phyloP scores from a whole-genome alignment of 2,888 invertebrate species.

The Rhabditoides inermis region DNA sequence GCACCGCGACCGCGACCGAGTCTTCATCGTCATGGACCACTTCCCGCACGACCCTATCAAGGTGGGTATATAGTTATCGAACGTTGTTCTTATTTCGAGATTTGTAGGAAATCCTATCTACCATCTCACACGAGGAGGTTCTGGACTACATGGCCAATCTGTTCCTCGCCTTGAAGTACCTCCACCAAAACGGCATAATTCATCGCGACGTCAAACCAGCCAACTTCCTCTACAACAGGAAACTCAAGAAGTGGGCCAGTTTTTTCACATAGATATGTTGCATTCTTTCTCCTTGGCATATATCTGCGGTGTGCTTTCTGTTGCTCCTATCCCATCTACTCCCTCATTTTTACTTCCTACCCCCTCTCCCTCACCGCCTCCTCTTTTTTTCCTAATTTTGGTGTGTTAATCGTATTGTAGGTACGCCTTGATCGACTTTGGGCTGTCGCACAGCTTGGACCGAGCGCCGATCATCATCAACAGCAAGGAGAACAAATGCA shows the following conservation, averaged over 20 bases:
- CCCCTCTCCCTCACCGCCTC: no score
- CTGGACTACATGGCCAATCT: slow-evolving; percentile 73
- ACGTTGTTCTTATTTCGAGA: slow-evolving; percentile 8
- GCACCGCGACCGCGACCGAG: slow-evolving; percentile 61
- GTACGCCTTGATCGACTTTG: slow-evolving; percentile 75
- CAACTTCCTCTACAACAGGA: slow-evolving; percentile 77
- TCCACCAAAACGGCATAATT: slow-evolving; percentile 75
- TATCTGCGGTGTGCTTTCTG: no score
- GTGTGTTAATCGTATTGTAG: slow-evolving; percentile 35
- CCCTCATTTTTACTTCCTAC: no score
- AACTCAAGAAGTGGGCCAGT: slow-evolving; percentile 29
- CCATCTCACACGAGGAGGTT: slow-evolving; percentile 60
- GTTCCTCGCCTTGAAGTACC: slow-evolving; percentile 68
- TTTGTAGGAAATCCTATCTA: slow-evolving; percentile 66
- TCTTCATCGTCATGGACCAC: slow-evolving; percentile 81
- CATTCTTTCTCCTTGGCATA: no score
- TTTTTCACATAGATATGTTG: no score
- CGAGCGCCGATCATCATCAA: no score
- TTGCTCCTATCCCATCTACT: no score
- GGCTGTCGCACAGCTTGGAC: slow-evolving; percentile 72
- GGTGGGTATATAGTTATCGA: slow-evolving; percentile 58
- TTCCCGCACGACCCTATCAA: slow-evolving; percentile 72
- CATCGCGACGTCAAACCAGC: slow-evolving; percentile 84
- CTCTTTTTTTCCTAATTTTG: no score
- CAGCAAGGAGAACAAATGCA: no score